These are phyloP conservation scores for Drosophila saltans DNA, from an alignment of 1,140 invertebrate species.

Conservation along the genomic window DNA sequence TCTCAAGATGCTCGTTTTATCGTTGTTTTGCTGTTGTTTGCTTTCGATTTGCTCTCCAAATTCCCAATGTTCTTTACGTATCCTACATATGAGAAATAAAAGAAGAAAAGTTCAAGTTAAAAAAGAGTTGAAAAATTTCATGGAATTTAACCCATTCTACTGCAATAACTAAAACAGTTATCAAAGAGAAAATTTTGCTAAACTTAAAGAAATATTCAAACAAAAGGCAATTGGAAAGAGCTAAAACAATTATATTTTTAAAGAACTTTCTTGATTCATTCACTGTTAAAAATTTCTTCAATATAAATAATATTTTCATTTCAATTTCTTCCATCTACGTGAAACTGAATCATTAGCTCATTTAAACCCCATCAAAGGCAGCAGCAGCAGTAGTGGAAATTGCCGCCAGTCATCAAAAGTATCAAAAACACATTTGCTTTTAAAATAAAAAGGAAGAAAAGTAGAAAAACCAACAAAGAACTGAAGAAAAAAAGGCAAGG, in stretches of 20 bases:
- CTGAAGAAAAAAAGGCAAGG: constrained; percentile 22
- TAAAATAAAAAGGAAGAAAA: constrained; percentile 16
- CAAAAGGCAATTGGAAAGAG: too few species aligned
- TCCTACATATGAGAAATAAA: neutral
- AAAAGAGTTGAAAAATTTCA: too few species aligned
- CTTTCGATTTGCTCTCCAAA: constrained; percentile 38
- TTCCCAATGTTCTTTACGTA: constrained; percentile 13
- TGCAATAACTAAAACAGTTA: too few species aligned
- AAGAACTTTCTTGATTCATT: too few species aligned
- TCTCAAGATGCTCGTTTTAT: constrained; percentile 61
- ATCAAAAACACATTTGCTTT: constrained; percentile 71
- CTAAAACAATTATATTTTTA: too few species aligned
- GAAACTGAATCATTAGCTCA: constrained; percentile 25
- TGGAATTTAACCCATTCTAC: too few species aligned
- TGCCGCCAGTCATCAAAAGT: constrained; percentile 29
- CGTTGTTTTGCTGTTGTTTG: constrained; percentile 47
- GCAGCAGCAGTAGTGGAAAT: constrained; percentile 16
- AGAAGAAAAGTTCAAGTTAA: neutral
- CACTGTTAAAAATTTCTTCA: too few species aligned
- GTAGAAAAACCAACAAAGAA: constrained; percentile 35
- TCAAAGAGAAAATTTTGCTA: too few species aligned
- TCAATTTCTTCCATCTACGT: neutral
- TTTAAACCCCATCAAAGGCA: constrained; percentile 54
- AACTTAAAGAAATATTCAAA: too few species aligned
- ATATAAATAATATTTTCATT: too few species aligned